Evolutionary conservation across 2,888 invertebrate species (phyloP).

Genomic region (Callinectes sapidus): DNA sequence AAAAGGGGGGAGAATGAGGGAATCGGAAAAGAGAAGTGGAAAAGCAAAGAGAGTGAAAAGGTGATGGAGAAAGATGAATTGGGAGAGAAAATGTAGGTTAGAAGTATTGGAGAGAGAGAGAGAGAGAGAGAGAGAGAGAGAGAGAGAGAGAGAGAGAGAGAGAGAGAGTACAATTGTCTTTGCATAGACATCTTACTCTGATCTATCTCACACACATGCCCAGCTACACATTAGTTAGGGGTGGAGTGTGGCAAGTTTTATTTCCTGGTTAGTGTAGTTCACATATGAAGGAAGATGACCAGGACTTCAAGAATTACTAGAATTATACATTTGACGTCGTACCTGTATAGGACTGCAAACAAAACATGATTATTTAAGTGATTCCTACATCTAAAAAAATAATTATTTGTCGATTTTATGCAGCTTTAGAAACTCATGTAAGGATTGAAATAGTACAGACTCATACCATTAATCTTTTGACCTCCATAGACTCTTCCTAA

Average conservation of each 20-base stretch:
- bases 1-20: neutral
- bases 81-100: neutral
- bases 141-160: neutral
- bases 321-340: no score
- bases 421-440: no score
- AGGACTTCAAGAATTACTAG: no score
- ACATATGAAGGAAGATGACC: no score
- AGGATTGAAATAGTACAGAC: no score
- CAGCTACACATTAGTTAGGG: neutral
- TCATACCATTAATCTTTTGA: no score
- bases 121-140: constrained; percentile 1
- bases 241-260: neutral
- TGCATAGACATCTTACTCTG: neutral
- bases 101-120: neutral
- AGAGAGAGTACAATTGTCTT: neutral
- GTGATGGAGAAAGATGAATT: neutral
- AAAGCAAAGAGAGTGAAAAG: neutral
- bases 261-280: no score
- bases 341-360: no score
- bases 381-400: no score
- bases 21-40: neutral
- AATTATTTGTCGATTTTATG: no score
- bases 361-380: no score
- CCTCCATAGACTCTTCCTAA: no score
- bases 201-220: neutral